Conservation (phyloP, 2,113 vertebrate species). For the Machaerirhynchus nigripectus region DNA sequence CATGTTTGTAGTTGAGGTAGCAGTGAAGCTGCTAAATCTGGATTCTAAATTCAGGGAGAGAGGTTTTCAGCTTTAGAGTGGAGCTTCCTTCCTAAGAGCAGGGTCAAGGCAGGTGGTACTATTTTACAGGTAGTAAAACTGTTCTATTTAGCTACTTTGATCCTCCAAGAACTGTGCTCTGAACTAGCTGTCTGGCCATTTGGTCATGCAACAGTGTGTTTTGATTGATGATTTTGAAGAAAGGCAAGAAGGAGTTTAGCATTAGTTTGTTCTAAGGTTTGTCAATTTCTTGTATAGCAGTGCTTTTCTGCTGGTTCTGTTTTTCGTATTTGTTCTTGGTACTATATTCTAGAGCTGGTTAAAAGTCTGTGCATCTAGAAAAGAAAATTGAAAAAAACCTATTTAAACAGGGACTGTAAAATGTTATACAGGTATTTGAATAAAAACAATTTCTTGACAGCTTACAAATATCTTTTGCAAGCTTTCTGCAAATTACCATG, state of each 20-base stretch:
- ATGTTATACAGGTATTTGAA: background rate
- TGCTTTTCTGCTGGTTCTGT: background rate
- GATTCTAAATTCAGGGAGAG: background rate
- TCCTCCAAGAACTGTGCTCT: background rate
- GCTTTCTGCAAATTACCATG: background rate
- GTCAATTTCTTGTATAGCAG: background rate
- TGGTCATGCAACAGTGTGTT: background rate
- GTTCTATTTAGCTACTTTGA: background rate
- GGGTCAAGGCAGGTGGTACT: background rate
- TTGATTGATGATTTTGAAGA: background rate
- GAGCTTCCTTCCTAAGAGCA: background rate
- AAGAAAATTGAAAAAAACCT: background rate
- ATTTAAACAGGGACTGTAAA: background rate
- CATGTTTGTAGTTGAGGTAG: background rate
- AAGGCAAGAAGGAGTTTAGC: background rate
- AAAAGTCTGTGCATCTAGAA: background rate
- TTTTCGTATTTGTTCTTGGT: background rate
- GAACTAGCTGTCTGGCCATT: background rate
- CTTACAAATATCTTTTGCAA: background rate
- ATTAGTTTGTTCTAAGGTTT: background rate
- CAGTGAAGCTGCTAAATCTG: background rate
- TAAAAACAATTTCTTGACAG: background rate
- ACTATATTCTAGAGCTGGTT: background rate
- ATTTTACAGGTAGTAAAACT: background rate
- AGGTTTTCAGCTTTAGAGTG: background rate